Evolutionary conservation across 2,888 invertebrate genomes (phyloP).

Genomic region (Eugnorisma glareosa): DNA sequence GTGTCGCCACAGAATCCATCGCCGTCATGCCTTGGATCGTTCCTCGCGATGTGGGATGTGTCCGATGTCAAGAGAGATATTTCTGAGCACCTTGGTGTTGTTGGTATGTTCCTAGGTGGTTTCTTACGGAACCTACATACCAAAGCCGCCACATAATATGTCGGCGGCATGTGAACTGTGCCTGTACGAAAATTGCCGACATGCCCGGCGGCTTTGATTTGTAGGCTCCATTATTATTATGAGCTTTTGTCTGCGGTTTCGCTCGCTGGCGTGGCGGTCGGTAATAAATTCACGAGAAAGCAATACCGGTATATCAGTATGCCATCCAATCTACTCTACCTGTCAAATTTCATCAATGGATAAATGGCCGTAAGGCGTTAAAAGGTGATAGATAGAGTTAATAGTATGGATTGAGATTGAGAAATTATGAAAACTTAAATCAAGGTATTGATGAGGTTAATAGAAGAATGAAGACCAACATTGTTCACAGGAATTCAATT

Average conservation of each 20-base stretch:
- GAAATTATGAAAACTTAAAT: neutral
- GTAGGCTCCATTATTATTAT: neutral
- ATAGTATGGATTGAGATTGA: neutral
- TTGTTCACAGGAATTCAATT: neutral
- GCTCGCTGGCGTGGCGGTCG: neutral
- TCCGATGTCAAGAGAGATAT: slow-evolving; percentile 98
- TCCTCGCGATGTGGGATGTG: slow-evolving; percentile 98
- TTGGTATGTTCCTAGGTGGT: slow-evolving; percentile 89
- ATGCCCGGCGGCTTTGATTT: neutral
- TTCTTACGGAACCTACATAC: neutral
- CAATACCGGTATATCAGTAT: neutral
- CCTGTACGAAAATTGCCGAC: neutral
- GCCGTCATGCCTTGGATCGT: slow-evolving; percentile 93
- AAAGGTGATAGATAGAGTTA: neutral
- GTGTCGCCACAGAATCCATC: slow-evolving; percentile 89
- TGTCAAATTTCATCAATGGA: neutral
- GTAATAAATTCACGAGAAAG: neutral
- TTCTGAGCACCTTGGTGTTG: slow-evolving; percentile 97
- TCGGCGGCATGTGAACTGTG: neutral
- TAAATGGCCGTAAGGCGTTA: neutral
- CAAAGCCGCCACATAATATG: neutral
- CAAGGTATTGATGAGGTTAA: neutral
- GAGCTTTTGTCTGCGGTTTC: neutral
- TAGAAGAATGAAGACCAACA: neutral
- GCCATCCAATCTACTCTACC: neutral